Conservation (phyloP, 2,797 vertebrate genomes). For the Acestrorhynchus altus region DNA sequence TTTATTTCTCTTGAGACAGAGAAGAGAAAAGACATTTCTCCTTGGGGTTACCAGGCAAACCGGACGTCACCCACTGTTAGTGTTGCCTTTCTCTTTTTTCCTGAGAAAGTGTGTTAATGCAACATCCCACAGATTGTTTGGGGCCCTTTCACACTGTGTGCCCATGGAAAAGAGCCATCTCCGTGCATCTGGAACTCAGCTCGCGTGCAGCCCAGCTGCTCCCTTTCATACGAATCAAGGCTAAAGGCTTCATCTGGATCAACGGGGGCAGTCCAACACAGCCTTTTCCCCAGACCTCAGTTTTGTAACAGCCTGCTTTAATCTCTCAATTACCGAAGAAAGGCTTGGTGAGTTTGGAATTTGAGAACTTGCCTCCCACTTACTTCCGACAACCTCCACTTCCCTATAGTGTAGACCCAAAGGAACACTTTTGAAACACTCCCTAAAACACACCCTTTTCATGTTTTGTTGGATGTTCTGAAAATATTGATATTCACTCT, state of each 20-base stretch:
- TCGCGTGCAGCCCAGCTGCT: slow-evolving; percentile 41
- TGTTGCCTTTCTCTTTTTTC: not conserved
- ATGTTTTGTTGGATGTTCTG: slow-evolving; percentile 57
- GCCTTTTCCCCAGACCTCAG: slow-evolving; percentile 11
- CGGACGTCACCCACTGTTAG: not conserved
- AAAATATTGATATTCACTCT: slow-evolving; percentile 38
- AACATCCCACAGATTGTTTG: slow-evolving; percentile 6
- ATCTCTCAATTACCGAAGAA: slow-evolving; percentile 30
- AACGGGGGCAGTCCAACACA: slow-evolving; percentile 11
- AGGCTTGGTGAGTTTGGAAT: slow-evolving; percentile 34
- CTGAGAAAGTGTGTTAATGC: slow-evolving; percentile 8
- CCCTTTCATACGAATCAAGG: slow-evolving; percentile 33
- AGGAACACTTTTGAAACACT: slow-evolving; percentile 48
- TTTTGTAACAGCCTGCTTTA: slow-evolving; percentile 32
- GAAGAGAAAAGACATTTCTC: too few species aligned
- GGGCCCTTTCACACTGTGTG: slow-evolving; percentile 7
- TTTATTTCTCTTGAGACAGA: too few species aligned
- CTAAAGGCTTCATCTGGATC: slow-evolving; percentile 29
- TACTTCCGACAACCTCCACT: not conserved
- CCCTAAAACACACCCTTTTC: slow-evolving; percentile 50
- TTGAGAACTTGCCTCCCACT: slow-evolving; percentile 22
- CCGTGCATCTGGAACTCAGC: slow-evolving; percentile 58
- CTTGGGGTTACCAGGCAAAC: not conserved
- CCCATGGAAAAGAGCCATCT: slow-evolving; percentile 42
- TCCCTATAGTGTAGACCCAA: slow-evolving; percentile 28